Evolutionary conservation across 2,888 invertebrate genomes (phyloP), one percentile per base, ranked within the genome.

Genomic region (Argynnis bischoffii): DNA sequence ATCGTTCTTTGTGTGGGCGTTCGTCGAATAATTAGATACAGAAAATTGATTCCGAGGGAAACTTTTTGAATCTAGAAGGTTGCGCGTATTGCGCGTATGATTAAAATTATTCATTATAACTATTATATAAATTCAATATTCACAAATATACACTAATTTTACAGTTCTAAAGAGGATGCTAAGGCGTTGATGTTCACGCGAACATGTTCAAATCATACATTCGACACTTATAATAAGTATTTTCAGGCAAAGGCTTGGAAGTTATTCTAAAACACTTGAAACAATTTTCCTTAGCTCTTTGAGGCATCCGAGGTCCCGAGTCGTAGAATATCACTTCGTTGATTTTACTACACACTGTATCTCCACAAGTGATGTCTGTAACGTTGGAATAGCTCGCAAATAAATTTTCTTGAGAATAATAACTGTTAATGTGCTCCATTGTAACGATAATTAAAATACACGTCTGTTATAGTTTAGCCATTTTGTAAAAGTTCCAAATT

Each of bases 391-490:
- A 77, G 86, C 82, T 84, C 74, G 80, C 72, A 75, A 79, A 82
- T 79, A 86, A 83, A 81, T 78, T 83, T 79, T 81, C 75, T 81
- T 85, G 81, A 76, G 77, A 82, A 83, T 80, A 79, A 72, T 78
- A 71, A 79, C 82, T 81, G 81, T 83, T 88, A 75, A 79, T 79
- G 77, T 80, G 86, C 92, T 92, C 92, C 92, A 92, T 92, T 89
- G 79, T 92, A 82, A 80, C 80, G 77, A 84, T 79, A 83, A 82
- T 81, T 80, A 72, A 78, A 83, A 81, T 79, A 87, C 85, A 90
- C 91, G 90, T 91, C 88, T 87, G 59, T 88, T 88, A 92, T 80
- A 88, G 81, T 89, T 89, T 92, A 85, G 92, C 92, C 92, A 92
- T 92, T 90, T 92, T 92, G 92, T 81, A 76, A 79, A 84, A 85